Evolutionary conservation across 2,113 vertebrate genomes (phyloP), one percentile per base, ranked within the genome.

Genomic region (Serinus canaria): DNA sequence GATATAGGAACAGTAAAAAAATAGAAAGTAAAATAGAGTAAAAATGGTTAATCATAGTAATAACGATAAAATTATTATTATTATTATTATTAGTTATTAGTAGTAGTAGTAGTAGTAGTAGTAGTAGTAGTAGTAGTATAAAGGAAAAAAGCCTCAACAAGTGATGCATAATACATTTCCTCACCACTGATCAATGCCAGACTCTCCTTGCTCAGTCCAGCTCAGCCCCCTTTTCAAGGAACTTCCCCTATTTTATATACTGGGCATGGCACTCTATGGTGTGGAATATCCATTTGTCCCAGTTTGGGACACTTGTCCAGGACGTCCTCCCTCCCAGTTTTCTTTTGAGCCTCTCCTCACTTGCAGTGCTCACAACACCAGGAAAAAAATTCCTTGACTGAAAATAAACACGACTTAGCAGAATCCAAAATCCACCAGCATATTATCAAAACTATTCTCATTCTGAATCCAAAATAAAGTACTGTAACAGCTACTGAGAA

Each of bases 391-490:
- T 46, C 10, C 24, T 63, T 55, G 30, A 30, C 3, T n/a, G 30
- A 41, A 25, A 33, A 41, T n/a, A 55, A 63, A 31, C 24, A 35
- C 0, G 0, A 15, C 13, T 24, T 24, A 55, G 11, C 7, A 39
- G n/a, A 70, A 87, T 24, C 9, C 13, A 41, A 47, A 63, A n/a
- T 43, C 15, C 8, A 20, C 53, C 55, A 53, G 22, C 0, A 0
- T 60, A 13, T 53, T 53, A 70, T 69, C 10, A n/a, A 46, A 15
- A 39, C n/a, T 18, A 13, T n/a, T 70, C 15, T 47, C 24, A 35
- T 63, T 69, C 15, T 1, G 3, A 62, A 53, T 55, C 28, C 47
- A 70, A 87, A 70, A n/a, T 20, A 14, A 7, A 20, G 10, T 11
- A 47, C 20, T 21, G 28, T 63, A 70, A 47, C 5, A 63, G 66